Evolutionary conservation across 2,888 invertebrate species (phyloP), one percentile per base, ranked within the genome.

Genomic region (Deilephila porcellus): DNA sequence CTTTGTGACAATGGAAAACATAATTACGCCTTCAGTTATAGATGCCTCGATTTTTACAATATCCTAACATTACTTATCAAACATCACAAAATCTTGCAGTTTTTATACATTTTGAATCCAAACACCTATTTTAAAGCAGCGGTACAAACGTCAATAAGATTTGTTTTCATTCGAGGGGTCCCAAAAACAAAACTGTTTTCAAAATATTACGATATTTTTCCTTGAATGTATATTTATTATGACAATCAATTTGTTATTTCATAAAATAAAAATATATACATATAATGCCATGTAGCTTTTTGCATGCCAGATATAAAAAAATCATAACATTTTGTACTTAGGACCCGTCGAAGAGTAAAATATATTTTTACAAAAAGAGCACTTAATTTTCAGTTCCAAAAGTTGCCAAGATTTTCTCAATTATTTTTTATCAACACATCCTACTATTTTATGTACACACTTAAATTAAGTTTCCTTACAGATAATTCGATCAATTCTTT

Each of bases 11-110:
- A 37, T 20, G 20, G n/a, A 37, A 11, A 37, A 34, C 25, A 25
- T 37, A 45, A 45, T 45, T 45, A 60, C 29, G 60, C 60, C 56
- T 60, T 25, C 25, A 20, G 25, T 11, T 60, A 60, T 20, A 64
- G 64, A 64, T 64, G 64, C 64, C 64, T 64, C 37, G 11, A 14
- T 37, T 64, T 64, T 20, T 14, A 64, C n/a, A 37, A 7, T 20
- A 4, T 11, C 37, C 14, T 14, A 63, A 45, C 34, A 20, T 64
- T 37, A 64, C 37, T 8, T 64, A 63, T 34, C 34, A 37, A 45
- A 63, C n/a, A n/a, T 37, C 45, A 37, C n/a, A 64, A 64, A 37
- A 64, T 64, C 3, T 56, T 37, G 37, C 64, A n/a, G n/a, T 64
- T n/a, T 63, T 45, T 37, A 14, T 11, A 64, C 37, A 64, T 64